phyloP scores from a whole-genome alignment of 1,140 invertebrate genomes.

The Trachelipus rathkii region DNA sequence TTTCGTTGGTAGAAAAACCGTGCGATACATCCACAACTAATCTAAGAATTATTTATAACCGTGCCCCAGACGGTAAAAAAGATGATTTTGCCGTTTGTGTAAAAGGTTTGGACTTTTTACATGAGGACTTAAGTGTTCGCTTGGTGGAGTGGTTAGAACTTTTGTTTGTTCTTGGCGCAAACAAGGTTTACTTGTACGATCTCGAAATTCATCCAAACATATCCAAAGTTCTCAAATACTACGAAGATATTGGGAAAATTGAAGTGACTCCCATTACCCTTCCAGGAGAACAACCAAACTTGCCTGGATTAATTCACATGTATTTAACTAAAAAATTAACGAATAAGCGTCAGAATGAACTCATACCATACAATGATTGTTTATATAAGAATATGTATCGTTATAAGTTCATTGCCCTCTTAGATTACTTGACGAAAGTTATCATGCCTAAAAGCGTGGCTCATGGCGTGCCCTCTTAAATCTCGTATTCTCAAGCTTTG shows the following conservation, averaged over 20 bases:
- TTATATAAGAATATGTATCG: slow-evolving; percentile 87
- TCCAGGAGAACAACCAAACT: slow-evolving; percentile 85
- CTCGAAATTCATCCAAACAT: slow-evolving; percentile 87
- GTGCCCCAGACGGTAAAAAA: slow-evolving; percentile 55
- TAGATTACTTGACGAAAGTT: slow-evolving; percentile 66
- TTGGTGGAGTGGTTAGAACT: slow-evolving; percentile 94
- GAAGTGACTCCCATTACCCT: slow-evolving; percentile 81
- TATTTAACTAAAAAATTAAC: slow-evolving; percentile 76
- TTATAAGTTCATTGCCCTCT: slow-evolving; percentile 81
- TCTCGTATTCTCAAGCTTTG: slow-evolving; percentile 60
- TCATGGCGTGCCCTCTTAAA: slow-evolving; percentile 75
- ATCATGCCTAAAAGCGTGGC: not conserved
- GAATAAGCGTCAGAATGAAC: slow-evolving; percentile 87
- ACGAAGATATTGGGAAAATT: slow-evolving; percentile 68
- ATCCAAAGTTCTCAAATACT: slow-evolving; percentile 78
- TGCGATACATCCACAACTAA: slow-evolving; percentile 59
- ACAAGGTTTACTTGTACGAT: slow-evolving; percentile 89
- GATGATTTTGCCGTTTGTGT: slow-evolving; percentile 90
- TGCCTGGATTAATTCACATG: slow-evolving; percentile 78
- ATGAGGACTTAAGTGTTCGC: slow-evolving; percentile 82
- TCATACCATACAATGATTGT: slow-evolving; percentile 96
- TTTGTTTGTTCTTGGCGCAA: slow-evolving; percentile 75
- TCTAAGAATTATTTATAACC: slow-evolving; percentile 76
- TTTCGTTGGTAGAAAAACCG: slow-evolving; percentile 76
- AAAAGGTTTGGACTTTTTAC: slow-evolving; percentile 85